These are phyloP conservation scores for Neodontobutis hainanensis DNA, from an alignment of 2,113 vertebrate species.

Conservation along the genomic window DNA sequence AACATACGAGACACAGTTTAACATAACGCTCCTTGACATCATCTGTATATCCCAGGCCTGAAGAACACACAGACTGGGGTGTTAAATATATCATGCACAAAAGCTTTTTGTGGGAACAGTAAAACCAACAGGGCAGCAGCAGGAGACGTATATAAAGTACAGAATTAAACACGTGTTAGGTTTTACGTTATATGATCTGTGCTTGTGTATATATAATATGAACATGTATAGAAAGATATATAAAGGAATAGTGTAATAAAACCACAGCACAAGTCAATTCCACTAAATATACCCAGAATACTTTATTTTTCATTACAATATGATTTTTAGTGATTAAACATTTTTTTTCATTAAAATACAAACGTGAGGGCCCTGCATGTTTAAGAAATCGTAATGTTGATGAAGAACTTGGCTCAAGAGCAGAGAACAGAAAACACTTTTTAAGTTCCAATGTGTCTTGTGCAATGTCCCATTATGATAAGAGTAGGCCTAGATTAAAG, in stretches of 20 bases:
- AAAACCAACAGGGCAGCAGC: slow-evolving; percentile 9
- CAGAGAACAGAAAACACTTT: too few species aligned
- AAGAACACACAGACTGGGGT: slow-evolving; percentile 12
- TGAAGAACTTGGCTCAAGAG: too few species aligned
- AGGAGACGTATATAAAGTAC: slow-evolving; percentile 11
- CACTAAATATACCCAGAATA: not conserved
- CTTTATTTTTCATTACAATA: too few species aligned
- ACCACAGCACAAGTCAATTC: not conserved
- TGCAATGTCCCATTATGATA: too few species aligned
- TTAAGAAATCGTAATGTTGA: too few species aligned
- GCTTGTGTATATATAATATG: not conserved
- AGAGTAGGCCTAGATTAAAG: too few species aligned
- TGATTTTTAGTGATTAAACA: too few species aligned
- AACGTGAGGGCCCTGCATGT: too few species aligned
- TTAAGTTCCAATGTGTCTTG: too few species aligned
- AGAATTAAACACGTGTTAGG: slow-evolving; percentile 17
- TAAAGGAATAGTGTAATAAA: not conserved
- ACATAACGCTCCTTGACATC: slow-evolving; percentile 8
- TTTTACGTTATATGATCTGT: slow-evolving; percentile 15
- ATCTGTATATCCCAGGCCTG: slow-evolving; percentile 17
- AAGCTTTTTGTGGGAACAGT: slow-evolving; percentile 8
- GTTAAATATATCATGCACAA: slow-evolving; percentile 27
- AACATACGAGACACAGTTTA: not conserved
- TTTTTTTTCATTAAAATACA: too few species aligned
- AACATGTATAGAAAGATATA: not conserved